Conservation (phyloP, 2,113 vertebrate genomes). For the Corvus cornix region DNA sequence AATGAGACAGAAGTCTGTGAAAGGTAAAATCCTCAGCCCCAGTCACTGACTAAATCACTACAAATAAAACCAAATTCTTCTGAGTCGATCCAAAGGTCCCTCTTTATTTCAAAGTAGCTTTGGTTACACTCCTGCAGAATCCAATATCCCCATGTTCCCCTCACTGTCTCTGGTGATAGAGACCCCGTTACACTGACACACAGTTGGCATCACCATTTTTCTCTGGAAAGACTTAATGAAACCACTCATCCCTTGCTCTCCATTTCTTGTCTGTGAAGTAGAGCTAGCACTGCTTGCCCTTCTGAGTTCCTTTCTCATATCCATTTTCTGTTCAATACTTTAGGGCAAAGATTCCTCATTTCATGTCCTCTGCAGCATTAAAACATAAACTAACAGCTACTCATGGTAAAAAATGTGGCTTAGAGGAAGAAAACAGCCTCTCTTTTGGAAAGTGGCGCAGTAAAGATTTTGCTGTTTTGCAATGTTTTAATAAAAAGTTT, state of each 20-base stretch:
- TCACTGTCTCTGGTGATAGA: background rate
- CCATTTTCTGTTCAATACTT: background rate
- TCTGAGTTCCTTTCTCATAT: background rate
- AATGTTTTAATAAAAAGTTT: background rate
- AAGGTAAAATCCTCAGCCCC: background rate
- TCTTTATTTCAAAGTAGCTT: background rate
- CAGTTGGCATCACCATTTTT: background rate
- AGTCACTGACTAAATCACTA: background rate
- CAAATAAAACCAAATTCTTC: background rate
- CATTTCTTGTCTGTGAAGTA: background rate
- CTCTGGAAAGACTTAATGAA: background rate
- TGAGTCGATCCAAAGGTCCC: background rate
- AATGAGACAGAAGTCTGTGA: background rate
- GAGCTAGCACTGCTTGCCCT: background rate
- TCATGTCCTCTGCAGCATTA: background rate
- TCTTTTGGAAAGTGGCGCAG: background rate
- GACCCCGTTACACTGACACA: background rate
- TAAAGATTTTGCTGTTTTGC: background rate
- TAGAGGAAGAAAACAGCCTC: background rate
- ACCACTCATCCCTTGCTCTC: background rate
- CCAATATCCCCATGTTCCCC: background rate
- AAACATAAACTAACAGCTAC: background rate
- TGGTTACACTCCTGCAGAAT: background rate
- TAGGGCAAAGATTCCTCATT: background rate
- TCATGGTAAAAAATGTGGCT: background rate